Evolutionary conservation across 2,797 vertebrate species (phyloP), one percentile per base, ranked within the genome.

Genomic region (Cyclura pinguis): DNA sequence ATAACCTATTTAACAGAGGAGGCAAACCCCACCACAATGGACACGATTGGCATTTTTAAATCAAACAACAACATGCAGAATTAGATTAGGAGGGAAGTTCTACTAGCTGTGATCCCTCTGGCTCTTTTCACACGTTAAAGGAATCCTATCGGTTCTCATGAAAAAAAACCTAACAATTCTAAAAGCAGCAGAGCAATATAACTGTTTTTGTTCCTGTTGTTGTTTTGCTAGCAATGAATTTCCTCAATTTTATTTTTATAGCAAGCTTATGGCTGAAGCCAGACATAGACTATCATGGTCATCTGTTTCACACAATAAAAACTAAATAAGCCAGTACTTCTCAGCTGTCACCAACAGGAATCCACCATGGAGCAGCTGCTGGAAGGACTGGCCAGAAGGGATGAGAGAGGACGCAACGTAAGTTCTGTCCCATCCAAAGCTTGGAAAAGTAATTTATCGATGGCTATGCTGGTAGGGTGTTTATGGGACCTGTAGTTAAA

Each of bases 1-100:
- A 69, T 29, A 78, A 89, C 80, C n/a, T 72, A 80, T 42, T 69
- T 57, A n/a, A 84, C 24, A 64, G 89, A 5, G 16, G 35, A n/a
- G 47, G 62, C 24, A 38, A 55, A 42, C 59, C 78, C 77, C 0
- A 13, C 9, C 27, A 73, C n/a, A 82, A 67, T 80, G 76, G 47
- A 9, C 7, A 38, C 52, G n/a, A 47, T 83, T 38, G 50, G 59
- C 32, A n/a, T 57, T 64, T 80, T 80, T 6, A 55, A 50, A 81
- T n/a, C 9, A 13, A 62, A 6, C 24, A 29, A 32, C 69, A 27
- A 52, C 50, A 80, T 55, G n/a, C 47, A 67, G 27, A 86, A 77
- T 59, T 86, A 42, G 62, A 74, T 47, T 86, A 77, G 77, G 38
- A 76, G 27, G 16, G 14, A 77, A 38, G 24, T 86, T 86, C 57